Evolutionary conservation across 2,888 invertebrate species (phyloP), one percentile per base, ranked within the genome.

Genomic region (Conus canariensis): DNA sequence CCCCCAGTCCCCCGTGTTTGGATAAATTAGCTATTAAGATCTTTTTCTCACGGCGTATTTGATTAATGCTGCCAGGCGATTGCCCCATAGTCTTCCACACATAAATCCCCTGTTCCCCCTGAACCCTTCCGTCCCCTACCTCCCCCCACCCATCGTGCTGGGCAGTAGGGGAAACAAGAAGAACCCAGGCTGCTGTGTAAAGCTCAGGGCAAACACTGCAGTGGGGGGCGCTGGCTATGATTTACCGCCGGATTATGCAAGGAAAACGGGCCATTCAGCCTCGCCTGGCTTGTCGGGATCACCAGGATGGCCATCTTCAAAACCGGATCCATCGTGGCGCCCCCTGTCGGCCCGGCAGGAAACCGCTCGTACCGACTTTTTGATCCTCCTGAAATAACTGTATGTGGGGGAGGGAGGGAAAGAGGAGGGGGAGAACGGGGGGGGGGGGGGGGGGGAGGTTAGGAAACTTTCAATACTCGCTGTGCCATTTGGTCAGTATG

Each of bases 11-110:
- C 10, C 64, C 64, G 70, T 70, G 70, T 74, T 8, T 30, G 22
- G 77, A 45, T 80, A 45, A 80, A 80, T 45, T 30, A 80, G 77
- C 77, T 80, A 30, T 80, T 80, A 80, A 30, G 25, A 80, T 80
- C 77, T 14, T 30, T 74, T 30, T 80, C 30, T 14, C 22, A 8
- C 3, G 22, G 19, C 70, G 25, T 80, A 14, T 64, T 64, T 80
- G 77, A 80, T 80, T 25, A 80, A 80, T 80, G 30, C 14, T 30
- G 30, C 12, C 16, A 12, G 30, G 30, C 77, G 77, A 80, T 80
- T 80, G 30, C 25, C 12, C 77, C 25, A 14, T 80, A 25, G 10
- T 80, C 77, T 80, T 14, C 10, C 10, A 80, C 10, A 80, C 77
- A 80, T 80, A 80, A 80, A 80, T 80, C 77, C 77, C 30, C 30